A percentile compares a stretch with the other conserved stretches of the same genome.
phyloP scores from a whole-genome alignment of 2,797 vertebrate species.

The Pangasius macronema region DNA sequence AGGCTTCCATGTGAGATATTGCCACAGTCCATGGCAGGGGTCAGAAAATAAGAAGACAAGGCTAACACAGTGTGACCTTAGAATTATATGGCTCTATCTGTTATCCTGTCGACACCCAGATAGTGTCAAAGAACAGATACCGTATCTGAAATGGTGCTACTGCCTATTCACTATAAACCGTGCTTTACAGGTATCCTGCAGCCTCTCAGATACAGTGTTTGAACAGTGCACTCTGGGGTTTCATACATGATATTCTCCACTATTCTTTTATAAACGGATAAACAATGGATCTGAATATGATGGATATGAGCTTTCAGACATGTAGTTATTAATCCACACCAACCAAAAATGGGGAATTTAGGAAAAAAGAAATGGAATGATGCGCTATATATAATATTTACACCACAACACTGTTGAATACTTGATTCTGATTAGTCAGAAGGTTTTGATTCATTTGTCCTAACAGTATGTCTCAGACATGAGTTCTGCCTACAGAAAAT shows the following conservation, averaged over 20 bases:
- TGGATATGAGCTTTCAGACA: background rate
- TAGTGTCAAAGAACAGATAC: background rate
- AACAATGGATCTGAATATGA: background rate
- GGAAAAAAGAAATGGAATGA: background rate
- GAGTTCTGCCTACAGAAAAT: background rate
- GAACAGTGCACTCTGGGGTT: background rate
- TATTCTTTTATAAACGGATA: background rate
- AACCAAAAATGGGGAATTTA: background rate
- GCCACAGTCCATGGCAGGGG: background rate
- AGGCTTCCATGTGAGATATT: background rate
- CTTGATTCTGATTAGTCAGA: background rate
- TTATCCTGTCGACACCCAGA: background rate
- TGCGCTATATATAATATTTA: background rate
- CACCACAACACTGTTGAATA: background rate
- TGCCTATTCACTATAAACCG: background rate
- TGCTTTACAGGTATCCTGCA: background rate
- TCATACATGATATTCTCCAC: background rate
- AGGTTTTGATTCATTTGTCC: slow-evolving; percentile 1
- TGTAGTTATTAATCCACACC: background rate
- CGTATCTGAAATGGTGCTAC: background rate
- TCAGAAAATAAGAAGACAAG: background rate
- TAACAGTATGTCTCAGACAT: background rate
- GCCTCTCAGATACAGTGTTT: background rate
- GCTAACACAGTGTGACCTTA: background rate
- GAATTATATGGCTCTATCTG: background rate